Evolutionary conservation across 2,888 invertebrate genomes (phyloP).

Genomic region (Aphidoletes aphidimyza): DNA sequence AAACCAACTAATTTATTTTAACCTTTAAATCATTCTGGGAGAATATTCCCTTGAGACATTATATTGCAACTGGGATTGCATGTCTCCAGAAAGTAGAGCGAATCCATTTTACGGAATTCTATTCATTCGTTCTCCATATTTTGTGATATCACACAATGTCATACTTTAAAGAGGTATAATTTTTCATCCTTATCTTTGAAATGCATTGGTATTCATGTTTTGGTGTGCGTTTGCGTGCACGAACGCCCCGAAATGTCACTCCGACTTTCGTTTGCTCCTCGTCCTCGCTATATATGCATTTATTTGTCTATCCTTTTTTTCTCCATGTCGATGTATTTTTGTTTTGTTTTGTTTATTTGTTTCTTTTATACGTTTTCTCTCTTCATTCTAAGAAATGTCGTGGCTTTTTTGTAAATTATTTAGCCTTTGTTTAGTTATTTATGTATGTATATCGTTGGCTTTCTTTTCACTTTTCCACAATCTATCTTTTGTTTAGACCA

Average conservation of each 20-base stretch:
- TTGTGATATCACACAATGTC: slow-evolving; percentile 44
- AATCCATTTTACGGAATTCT: not conserved
- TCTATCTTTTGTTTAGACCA: slow-evolving; percentile 26
- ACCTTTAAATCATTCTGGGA: not conserved
- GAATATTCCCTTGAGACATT: not conserved
- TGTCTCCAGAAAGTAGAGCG: not conserved
- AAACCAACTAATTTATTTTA: no score
- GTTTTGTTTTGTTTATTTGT: not conserved
- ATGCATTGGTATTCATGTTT: not conserved
- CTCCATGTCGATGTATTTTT: not conserved
- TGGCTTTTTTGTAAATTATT: slow-evolving; percentile 52
- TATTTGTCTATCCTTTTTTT: slow-evolving; percentile 19
- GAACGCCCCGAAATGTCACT: not conserved
- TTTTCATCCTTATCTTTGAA: slow-evolving; percentile 14
- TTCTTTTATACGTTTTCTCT: not conserved
- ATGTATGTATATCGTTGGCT: slow-evolving; percentile 32
- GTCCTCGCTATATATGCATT: not conserved
- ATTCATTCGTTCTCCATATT: slow-evolving; percentile 34
- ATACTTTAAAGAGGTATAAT: slow-evolving; percentile 26
- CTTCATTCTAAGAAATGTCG: slow-evolving; percentile 25
- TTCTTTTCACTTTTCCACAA: slow-evolving; percentile 24
- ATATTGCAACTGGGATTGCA: not conserved
- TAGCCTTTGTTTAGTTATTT: slow-evolving; percentile 43
- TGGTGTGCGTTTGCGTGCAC: not conserved
- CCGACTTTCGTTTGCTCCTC: not conserved